phyloP scores from a whole-genome alignment of 2,888 invertebrate species.

The Chromoteleia sp. region DNA sequence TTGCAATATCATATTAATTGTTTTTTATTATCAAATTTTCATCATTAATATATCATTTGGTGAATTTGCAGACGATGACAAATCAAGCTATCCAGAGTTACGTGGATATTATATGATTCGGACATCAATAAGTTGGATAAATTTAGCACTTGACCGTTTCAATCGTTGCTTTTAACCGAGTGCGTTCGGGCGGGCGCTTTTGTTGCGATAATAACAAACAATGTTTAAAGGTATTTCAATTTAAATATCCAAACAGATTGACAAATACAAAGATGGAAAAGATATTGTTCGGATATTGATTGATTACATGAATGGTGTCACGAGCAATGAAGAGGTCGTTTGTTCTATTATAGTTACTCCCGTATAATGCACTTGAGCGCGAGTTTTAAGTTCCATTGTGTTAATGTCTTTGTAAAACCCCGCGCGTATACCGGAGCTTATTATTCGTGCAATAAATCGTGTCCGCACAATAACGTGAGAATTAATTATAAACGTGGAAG shows the following conservation, averaged over 20 bases:
- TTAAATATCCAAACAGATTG: constrained; percentile 21
- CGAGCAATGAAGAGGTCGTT: constrained; percentile 30
- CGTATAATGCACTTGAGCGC: constrained; percentile 44
- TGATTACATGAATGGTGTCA: constrained; percentile 45
- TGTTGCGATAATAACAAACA: constrained; percentile 15
- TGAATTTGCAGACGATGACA: constrained; percentile 15
- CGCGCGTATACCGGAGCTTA: constrained; percentile 38
- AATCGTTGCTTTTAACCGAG: not conserved
- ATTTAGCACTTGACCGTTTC: not conserved
- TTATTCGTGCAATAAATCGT: constrained; percentile 56
- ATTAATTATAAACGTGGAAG: constrained; percentile 56
- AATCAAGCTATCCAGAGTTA: too few relatives aligned
- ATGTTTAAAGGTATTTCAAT: constrained; percentile 18
- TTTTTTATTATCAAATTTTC: too few relatives aligned
- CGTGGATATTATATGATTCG: too few relatives aligned
- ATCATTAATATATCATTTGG: not conserved
- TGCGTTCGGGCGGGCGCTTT: too few relatives aligned
- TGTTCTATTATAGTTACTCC: constrained; percentile 31
- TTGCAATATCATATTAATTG: too few relatives aligned
- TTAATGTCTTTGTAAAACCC: constrained; percentile 41
- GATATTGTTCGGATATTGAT: constrained; percentile 41
- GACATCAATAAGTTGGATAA: not conserved
- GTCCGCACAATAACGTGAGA: constrained; percentile 42
- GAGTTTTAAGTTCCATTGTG: constrained; percentile 44
- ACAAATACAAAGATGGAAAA: constrained; percentile 25